Evolutionary conservation across 2,797 vertebrate species (phyloP).

Genomic region (Tarsius wallacei): DNA sequence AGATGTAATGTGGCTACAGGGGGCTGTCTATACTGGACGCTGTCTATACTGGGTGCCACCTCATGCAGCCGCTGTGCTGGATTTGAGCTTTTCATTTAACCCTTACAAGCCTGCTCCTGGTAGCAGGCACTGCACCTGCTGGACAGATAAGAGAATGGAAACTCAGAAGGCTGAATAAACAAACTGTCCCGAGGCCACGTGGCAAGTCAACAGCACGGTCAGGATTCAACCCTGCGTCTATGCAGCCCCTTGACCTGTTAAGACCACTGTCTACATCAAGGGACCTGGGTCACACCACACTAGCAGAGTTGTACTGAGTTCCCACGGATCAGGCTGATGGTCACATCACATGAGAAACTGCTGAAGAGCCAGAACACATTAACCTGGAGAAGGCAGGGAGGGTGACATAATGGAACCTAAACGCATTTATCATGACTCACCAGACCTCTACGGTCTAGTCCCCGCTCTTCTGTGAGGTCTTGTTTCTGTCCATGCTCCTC

Average conservation of each 20-base stretch:
- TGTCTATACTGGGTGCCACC: not conserved
- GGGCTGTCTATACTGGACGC: too few species aligned
- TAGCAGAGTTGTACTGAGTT: not conserved
- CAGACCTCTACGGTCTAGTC: too few species aligned
- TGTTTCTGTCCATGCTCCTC: not conserved
- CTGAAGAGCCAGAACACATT: not conserved
- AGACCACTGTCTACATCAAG: not conserved
- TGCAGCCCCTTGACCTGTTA: too few species aligned
- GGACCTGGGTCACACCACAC: not conserved
- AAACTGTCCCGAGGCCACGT: accelerated
- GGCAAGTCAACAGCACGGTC: not conserved
- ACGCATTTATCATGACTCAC: not conserved
- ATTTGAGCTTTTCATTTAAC: too few species aligned
- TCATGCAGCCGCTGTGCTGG: not conserved
- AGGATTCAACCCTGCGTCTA: not conserved
- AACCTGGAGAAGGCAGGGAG: not conserved
- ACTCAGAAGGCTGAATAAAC: not conserved
- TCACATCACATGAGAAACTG: not conserved
- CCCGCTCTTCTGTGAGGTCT: not conserved
- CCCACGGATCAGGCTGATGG: not conserved
- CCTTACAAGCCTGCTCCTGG: not conserved
- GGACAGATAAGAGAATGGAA: not conserved
- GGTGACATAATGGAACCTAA: not conserved
- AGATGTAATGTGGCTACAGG: not conserved
- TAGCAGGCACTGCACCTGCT: not conserved